phyloP scores from a whole-genome alignment of 1,140 invertebrate species.

The Drosophila mauritiana region DNA sequence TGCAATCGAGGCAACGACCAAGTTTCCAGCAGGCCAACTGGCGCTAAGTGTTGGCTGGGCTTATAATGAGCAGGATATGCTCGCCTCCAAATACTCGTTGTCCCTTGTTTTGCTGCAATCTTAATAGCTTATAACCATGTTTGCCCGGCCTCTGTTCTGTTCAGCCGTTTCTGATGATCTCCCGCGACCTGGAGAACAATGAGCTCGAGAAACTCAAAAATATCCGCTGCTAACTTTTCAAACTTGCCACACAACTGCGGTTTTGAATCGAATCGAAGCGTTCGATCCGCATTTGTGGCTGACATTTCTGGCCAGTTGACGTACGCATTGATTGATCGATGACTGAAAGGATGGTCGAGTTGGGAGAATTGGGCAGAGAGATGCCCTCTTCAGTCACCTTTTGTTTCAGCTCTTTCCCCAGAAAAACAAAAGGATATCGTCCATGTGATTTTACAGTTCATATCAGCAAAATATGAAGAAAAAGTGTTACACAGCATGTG shows the following conservation, averaged over 20 bases:
- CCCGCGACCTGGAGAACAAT: slow-evolving; percentile 38
- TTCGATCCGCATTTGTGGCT: slow-evolving; percentile 57
- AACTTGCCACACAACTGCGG: slow-evolving; percentile 35
- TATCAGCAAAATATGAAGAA: no score
- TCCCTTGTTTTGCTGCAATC: slow-evolving; percentile 43
- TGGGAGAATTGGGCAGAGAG: slow-evolving; percentile 2
- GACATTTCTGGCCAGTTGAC: slow-evolving; percentile 57
- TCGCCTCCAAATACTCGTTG: slow-evolving; percentile 34
- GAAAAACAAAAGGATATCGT: slow-evolving; percentile 1
- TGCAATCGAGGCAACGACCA: slow-evolving; percentile 72
- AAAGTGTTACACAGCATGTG: no score
- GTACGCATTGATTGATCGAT: slow-evolving; percentile 72
- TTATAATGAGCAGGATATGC: slow-evolving; percentile 71
- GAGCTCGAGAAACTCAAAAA: slow-evolving; percentile 29
- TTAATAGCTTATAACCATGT: slow-evolving; percentile 57
- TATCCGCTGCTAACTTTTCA: slow-evolving; percentile 46
- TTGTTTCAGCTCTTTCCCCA: background rate
- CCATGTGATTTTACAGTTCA: no score
- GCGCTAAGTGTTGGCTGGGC: slow-evolving; percentile 74
- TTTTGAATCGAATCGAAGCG: slow-evolving; percentile 27
- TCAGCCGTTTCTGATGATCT: slow-evolving; percentile 6
- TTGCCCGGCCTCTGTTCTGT: background rate
- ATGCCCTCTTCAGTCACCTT: background rate
- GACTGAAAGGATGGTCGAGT: slow-evolving; percentile 17
- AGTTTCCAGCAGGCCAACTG: slow-evolving; percentile 36